These are phyloP conservation scores for Dendrocincla fuliginosa DNA, from an alignment of 2,797 vertebrate species.

Conservation along the genomic window DNA sequence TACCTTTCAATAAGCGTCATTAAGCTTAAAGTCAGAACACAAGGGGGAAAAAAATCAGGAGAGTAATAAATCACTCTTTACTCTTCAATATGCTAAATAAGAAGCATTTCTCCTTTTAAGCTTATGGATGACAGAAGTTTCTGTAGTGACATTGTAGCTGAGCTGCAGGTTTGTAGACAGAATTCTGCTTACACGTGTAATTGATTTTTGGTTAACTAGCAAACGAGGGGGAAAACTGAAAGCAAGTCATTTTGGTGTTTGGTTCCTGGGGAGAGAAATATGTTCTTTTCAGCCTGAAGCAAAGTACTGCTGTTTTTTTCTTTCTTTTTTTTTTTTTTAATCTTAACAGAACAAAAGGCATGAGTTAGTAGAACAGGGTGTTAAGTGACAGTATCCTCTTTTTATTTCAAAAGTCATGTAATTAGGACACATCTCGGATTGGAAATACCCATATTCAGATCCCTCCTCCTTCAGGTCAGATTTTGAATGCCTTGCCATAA, in stretches of 20 bases:
- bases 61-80: background rate
- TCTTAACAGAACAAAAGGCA: background rate
- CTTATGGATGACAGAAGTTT: background rate
- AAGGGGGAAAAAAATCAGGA: background rate
- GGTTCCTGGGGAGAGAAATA: background rate
- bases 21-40: background rate
- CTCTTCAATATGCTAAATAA: background rate
- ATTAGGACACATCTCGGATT: background rate
- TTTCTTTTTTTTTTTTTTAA: too few relatives aligned
- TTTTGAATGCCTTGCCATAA: background rate
- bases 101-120: background rate
- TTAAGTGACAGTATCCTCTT: background rate
- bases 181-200: background rate
- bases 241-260: background rate
- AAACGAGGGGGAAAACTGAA: background rate
- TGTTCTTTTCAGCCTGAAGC: background rate
- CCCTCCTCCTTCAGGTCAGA: background rate
- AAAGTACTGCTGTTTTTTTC: background rate
- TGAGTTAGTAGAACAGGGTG: background rate
- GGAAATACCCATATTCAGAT: background rate
- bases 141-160: background rate
- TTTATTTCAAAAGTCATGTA: background rate
- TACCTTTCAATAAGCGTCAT: background rate
- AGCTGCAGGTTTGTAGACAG: background rate
- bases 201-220: background rate